Percentiles rank a stretch among this genome's conserved stretches.
phyloP scores from a whole-genome alignment of 2,113 vertebrate genomes.

The Proteles cristata region DNA sequence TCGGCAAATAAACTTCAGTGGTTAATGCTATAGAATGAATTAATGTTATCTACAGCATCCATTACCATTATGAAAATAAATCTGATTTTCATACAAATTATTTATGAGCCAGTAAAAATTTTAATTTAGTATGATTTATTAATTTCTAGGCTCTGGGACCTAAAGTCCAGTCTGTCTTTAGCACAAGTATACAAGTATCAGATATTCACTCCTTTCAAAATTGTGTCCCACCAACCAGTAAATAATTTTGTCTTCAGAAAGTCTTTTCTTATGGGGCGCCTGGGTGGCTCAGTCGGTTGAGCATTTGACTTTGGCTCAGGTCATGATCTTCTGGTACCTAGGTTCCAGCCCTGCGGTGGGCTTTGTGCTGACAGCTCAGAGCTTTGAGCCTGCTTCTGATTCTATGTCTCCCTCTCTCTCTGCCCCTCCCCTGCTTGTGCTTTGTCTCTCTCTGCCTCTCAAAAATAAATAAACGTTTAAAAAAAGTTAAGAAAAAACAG shows the following conservation, averaged over 20 bases:
- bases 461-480: too few species aligned
- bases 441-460: too few species aligned
- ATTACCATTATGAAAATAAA: conserved; percentile 1
- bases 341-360: too few species aligned
- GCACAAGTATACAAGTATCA: conserved; percentile 10
- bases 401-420: too few species aligned
- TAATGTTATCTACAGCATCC: background rate
- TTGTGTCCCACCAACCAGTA: background rate
- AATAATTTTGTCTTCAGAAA: conserved; percentile 34
- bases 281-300: too few species aligned
- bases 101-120: conserved; percentile 32
- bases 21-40: background rate
- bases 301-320: too few species aligned
- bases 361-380: too few species aligned
- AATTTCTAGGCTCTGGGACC: background rate
- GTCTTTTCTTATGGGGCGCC: background rate
- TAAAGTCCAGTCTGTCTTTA: conserved; percentile 5
- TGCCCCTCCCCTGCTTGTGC: too few species aligned
- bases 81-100: conserved; percentile 1
- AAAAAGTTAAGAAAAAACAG: too few species aligned
- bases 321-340: too few species aligned
- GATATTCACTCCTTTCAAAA: background rate
- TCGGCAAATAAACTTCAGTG: conserved; percentile 15
- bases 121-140: background rate
- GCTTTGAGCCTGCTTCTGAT: too few species aligned